Base-by-base conservation (phyloP, 2,113 vertebrate genomes). In the Camelus bactrianus region DNA sequence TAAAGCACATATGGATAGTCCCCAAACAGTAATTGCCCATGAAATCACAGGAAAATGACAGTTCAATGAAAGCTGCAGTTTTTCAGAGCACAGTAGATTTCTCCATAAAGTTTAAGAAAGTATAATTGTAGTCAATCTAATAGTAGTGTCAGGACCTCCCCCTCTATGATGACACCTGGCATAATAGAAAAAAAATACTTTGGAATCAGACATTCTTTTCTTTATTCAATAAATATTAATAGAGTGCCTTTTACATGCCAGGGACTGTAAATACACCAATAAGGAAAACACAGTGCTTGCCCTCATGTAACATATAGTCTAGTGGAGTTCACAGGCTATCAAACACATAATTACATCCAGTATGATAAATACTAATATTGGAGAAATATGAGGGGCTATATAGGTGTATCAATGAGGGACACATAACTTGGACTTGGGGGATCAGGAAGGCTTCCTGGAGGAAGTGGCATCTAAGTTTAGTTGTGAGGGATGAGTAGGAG, bases 1-100 rank as follows among this genome's bases (percentile, higher is more conserved):
- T 83, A 88, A 96, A 97, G 38, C 91, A 85, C 77, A 93, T 70
- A 62, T 58, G 85, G 16, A 82, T 94, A 77, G 13, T 67, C 56
- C 50, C 6, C 10, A 50, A 89, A 76, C 8, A 84, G 56, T 80
- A 84, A 94, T 50, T 95, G 32, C 52, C 72, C 52, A 62, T 79
- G 24, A 87, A 89, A 79, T 89, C 60, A 73, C 42, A 72, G 42
- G 67, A 56, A 86, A 86, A 94, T 85, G 46, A 60, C 52, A 95
- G 54, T 77, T 87, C 62, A 94, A 56, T 69, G 42, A 95, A 91
- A 95, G 54, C 28, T 93, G 38, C 42, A 91, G 54, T 65, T 93
- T 96, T 84, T 89, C n/a, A 86, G 46, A 81, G 26, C 89, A 70
- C 26, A 79, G 30, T 91, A 89, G 38, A 28, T 85, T 93, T 96